Evolutionary conservation across 2,113 vertebrate species (phyloP).

Genomic region (Bufo gargarizans): DNA sequence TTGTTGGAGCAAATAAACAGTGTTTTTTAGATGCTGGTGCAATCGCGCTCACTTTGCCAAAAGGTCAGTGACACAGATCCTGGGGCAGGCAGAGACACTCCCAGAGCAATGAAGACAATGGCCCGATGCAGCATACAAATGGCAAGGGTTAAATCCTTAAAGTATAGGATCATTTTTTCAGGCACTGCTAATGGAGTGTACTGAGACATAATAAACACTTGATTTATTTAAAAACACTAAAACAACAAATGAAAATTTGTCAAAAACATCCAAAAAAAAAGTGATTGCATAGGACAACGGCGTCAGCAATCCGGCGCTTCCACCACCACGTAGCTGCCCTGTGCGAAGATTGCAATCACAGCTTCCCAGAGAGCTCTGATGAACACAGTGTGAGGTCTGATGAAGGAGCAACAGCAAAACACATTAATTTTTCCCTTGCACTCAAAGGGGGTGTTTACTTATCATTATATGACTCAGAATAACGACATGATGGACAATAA

Average conservation of each 20-base stretch:
- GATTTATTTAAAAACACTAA: not conserved
- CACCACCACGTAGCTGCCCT: not conserved
- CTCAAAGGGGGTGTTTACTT: not conserved
- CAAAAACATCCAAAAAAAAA: not conserved
- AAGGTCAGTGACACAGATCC: too few species aligned
- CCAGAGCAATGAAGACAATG: too few species aligned
- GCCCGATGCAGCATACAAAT: too few species aligned
- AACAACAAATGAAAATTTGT: not conserved
- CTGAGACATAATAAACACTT: too few species aligned
- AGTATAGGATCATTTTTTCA: too few species aligned
- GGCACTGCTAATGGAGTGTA: too few species aligned
- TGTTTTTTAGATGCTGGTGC: too few species aligned
- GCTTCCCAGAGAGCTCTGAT: conserved; percentile 4
- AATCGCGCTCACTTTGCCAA: too few species aligned
- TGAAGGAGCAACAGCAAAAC: not conserved
- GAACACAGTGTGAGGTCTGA: conserved; percentile 29
- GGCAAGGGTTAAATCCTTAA: too few species aligned
- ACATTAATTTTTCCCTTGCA: not conserved
- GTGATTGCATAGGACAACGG: not conserved
- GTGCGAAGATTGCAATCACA: conserved; percentile 29
- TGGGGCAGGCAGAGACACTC: too few species aligned
- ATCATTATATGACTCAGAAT: not conserved
- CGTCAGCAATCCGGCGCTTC: not conserved
- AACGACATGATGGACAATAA: not conserved
- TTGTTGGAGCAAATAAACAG: too few species aligned